Base-by-base conservation (phyloP, 2,888 invertebrate genomes). In the Masnerella sp. region DNA sequence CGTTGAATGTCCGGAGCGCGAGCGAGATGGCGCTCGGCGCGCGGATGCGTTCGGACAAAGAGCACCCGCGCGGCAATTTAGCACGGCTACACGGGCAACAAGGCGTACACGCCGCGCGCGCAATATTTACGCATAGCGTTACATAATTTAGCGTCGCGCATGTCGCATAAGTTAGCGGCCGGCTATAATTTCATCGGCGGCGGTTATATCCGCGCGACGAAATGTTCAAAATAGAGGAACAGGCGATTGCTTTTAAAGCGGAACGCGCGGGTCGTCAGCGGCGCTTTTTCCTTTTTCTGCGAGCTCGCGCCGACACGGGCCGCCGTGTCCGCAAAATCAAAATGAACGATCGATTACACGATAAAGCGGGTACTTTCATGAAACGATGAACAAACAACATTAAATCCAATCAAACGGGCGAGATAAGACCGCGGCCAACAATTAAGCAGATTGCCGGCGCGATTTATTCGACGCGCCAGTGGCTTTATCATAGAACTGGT, bases 231-330 rank as follows among this genome's bases (percentile, higher is more conserved):
- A 85, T 82, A 80, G 82, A 81, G 76, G 82, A 84, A 85, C 85
- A 85, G 79, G 80, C 82, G 82, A 85, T 84, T 84, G 85, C 85
- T 84, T 84, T 85, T 85, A 85, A 85, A 81, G 76, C 67, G 67
- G 75, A 79, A 78, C 79, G 61, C 71, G 54, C 72, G 71, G 77
- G 70, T 58, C 56, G 47, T 68, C 71, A 72, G 3, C 52, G 52
- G 34, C n/a, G 59, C 32, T 18, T 67, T 61, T 69, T 72, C 65
- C 61, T 58, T 76, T 77, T 74, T 76, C 56, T 70, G 58, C 51
- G 67, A 65, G 40, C 49, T 68, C 45, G 9, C 51, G 58, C 56
- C 73, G 64, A 42, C 58, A 22, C 56, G 28, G 51, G 45, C 47
- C 49, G 32, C 22, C 47, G 54, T 45, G 40, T 65, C 62, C 42